Evolutionary conservation across 2,888 invertebrate species (phyloP), one percentile per base, ranked within the genome.

Genomic region (Megaustenia siamemsis): DNA sequence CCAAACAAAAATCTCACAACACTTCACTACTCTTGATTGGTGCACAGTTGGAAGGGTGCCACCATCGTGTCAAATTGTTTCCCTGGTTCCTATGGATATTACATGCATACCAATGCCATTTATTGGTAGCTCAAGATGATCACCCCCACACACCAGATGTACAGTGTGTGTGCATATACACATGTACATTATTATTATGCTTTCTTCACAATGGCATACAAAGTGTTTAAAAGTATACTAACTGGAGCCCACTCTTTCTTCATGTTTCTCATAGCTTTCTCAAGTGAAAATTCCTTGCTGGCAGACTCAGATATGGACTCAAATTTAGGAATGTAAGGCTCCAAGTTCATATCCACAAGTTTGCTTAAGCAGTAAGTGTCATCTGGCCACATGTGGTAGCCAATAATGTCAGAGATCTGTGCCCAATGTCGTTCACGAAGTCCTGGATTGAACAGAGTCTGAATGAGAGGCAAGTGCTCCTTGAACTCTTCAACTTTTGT

Each of bases 251-350:
- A 99, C 95, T 98, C 98, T 77, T 95, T 95, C 93, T 94, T 96
- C 98, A 99, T 99, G 95, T 97, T 98, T 82, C 96, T 95, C 93
- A 99, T 95, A 38, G 97, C 96, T 94, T 96, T 97, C 94, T 99
- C 99, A 75, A 99, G 95, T 92, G 97, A 97, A 93, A 97, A 98
- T 94, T 99, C 98, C 94, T 98, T 99, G 2, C 98, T 98, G 0
- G 99, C 99, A 0, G 98, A 97, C 93, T 98, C 98, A 6, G 98
- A 97, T 90, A 99, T 98, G 1, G 95, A 94, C 94, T 98, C 98
- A 93, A 99, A 98, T 94, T 97, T 97, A 0, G 97, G 95, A 79
- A 94, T 96, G 93, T 97, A 98, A 86, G 98, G 97, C 68, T 96
- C 97, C 68, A 99, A 95, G 76, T 97, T 97, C 93, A 97, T 97